Conservation (phyloP, 1,140 invertebrate genomes). For the Lordiphosa mommai region DNA sequence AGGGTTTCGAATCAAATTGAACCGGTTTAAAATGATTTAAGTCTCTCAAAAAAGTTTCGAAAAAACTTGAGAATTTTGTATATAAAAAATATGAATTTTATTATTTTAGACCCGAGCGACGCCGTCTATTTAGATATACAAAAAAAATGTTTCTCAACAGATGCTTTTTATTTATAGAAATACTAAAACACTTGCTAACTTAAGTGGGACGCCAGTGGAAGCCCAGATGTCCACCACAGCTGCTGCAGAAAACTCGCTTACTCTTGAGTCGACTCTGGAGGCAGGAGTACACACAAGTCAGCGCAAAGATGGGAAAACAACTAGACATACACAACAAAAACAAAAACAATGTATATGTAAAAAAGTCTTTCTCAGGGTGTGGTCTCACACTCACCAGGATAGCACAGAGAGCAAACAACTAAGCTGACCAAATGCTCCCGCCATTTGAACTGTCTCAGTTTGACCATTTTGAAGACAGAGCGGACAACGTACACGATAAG, state of each 20-base stretch:
- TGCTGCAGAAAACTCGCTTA: constrained; percentile 71
- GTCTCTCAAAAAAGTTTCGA: no score
- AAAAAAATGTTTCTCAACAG: constrained; percentile 33
- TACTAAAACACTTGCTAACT: not conserved
- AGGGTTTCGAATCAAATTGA: no score
- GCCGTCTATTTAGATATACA: not conserved
- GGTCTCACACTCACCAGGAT: constrained; percentile 49
- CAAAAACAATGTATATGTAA: not conserved
- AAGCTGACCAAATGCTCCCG: constrained; percentile 54
- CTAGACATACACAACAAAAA: constrained; percentile 16
- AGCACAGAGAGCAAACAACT: constrained; percentile 60
- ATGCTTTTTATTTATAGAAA: constrained; percentile 47
- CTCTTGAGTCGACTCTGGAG: constrained; percentile 68
- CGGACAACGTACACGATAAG: constrained; percentile 57
- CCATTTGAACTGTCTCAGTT: constrained; percentile 62
- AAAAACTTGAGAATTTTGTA: no score
- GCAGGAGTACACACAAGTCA: constrained; percentile 60
- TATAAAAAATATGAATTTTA: no score
- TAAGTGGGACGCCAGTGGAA: constrained; percentile 67
- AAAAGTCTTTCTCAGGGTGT: not conserved
- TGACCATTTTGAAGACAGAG: constrained; percentile 49
- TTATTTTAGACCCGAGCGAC: no score
- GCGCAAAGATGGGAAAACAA: constrained; percentile 71
- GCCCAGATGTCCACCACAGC: constrained; percentile 73
- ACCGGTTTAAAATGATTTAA: no score